Conservation (phyloP, 2,888 invertebrate genomes). For the Terebella lapidaria region DNA sequence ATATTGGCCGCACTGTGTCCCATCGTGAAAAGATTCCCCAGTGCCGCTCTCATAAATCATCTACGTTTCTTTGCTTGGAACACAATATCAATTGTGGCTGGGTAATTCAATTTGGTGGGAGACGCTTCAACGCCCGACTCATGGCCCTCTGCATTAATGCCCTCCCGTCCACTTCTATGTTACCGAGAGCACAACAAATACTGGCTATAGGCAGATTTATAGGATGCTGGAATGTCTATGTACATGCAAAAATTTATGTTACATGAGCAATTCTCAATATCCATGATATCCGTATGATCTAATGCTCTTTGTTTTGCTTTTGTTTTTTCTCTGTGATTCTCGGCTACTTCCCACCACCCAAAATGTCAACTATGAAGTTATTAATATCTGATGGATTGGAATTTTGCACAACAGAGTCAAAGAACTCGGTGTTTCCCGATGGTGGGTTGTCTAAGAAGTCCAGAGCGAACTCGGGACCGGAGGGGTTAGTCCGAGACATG, state of each 20-base stretch:
- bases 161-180: too few relatives aligned
- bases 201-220: too few relatives aligned
- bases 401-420: slow-evolving; percentile 65
- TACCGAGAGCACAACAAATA: too few relatives aligned
- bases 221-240: too few relatives aligned
- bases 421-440: slow-evolving; percentile 59
- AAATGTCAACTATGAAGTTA: slow-evolving; percentile 40
- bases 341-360: slow-evolving; percentile 22
- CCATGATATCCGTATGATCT: too few relatives aligned
- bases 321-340: neutral
- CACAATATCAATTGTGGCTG: neutral
- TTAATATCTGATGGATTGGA: slow-evolving; percentile 31
- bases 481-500: slow-evolving; percentile 19
- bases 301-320: neutral
- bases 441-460: slow-evolving; percentile 77
- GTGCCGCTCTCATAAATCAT: neutral
- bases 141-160: too few relatives aligned
- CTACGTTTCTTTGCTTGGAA: neutral
- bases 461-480: slow-evolving; percentile 62
- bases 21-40: neutral
- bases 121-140: too few relatives aligned
- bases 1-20: too few relatives aligned
- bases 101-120: slow-evolving; percentile 1
- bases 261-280: too few relatives aligned
- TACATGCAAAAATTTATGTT: too few relatives aligned